A percentile compares a stretch with the other conserved stretches of the same genome.
These are phyloP conservation scores for Atractosteus spatula DNA, from an alignment of 2,113 vertebrate genomes.

Conservation along the genomic window DNA sequence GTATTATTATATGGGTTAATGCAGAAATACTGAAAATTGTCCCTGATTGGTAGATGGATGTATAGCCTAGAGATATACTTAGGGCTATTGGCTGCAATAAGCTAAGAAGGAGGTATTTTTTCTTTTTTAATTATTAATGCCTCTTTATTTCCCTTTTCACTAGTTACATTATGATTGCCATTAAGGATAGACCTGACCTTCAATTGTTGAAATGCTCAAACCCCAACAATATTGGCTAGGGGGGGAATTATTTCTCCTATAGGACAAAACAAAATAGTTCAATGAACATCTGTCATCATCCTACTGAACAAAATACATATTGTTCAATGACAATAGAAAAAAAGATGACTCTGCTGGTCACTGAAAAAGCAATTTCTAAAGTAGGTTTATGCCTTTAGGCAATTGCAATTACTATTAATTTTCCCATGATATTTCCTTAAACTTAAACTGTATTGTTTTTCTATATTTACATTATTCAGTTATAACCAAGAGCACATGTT, in stretches of 20 bases:
- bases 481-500: too few species aligned
- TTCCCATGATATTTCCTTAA: too few species aligned
- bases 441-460: too few species aligned
- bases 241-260: not conserved
- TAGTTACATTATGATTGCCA: conserved; percentile 23
- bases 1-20: conserved; percentile 54
- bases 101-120: conserved; percentile 46
- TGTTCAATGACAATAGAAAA: too few species aligned
- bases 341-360: too few species aligned
- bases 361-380: too few species aligned
- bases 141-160: conserved; percentile 34
- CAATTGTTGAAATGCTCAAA: not conserved
- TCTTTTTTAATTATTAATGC: conserved; percentile 58
- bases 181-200: conserved; percentile 25
- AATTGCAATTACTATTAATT: too few species aligned
- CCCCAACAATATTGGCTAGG: not conserved
- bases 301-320: too few species aligned
- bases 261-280: not conserved
- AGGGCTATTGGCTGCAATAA: conserved; percentile 54
- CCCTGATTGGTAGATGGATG: conserved; percentile 60
- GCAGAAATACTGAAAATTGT: conserved; percentile 46
- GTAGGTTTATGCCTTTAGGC: too few species aligned
- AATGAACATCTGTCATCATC: too few species aligned
- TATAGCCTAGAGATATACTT: conserved; percentile 50
- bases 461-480: too few species aligned